Evolutionary conservation across 2,888 invertebrate species (phyloP).

Genomic region (Orchesellides sinensis): DNA sequence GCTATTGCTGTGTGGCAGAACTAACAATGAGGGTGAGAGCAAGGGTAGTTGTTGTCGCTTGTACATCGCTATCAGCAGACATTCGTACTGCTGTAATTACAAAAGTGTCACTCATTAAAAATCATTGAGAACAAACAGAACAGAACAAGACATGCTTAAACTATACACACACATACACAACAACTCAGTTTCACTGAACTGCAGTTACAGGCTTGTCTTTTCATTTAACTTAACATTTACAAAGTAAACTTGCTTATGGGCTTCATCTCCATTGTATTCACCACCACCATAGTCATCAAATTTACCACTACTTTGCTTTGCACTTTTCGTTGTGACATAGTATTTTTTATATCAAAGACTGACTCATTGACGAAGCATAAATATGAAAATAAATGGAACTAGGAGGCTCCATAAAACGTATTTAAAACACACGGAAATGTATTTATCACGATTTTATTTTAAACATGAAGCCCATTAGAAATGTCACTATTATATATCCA

Average conservation of each 20-base stretch:
- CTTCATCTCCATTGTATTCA: not conserved
- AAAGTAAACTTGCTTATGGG: not conserved
- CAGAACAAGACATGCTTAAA: not conserved
- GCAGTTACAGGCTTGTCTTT: not conserved
- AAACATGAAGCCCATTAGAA: no score
- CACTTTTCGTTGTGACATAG: no score
- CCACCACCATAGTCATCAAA: no score
- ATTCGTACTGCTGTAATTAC: constrained; percentile 54
- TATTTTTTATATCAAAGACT: no score
- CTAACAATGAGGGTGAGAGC: not conserved
- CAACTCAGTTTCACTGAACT: not conserved
- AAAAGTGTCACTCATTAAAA: constrained; percentile 67
- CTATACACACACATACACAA: not conserved
- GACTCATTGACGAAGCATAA: no score
- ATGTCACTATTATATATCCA: no score
- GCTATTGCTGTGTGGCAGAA: not conserved
- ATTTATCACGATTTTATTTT: no score
- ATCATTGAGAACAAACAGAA: constrained; percentile 9
- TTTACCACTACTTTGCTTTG: no score
- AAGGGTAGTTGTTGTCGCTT: not conserved
- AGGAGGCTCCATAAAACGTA: no score
- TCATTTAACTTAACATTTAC: not conserved
- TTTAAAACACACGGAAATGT: no score
- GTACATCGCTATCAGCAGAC: not conserved
- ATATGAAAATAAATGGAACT: no score